A percentile compares a stretch with the other conserved stretches of the same genome.
Evolutionary conservation across 2,113 vertebrate species (phyloP).

Genomic region (Poeciliopsis turrubarensis): DNA sequence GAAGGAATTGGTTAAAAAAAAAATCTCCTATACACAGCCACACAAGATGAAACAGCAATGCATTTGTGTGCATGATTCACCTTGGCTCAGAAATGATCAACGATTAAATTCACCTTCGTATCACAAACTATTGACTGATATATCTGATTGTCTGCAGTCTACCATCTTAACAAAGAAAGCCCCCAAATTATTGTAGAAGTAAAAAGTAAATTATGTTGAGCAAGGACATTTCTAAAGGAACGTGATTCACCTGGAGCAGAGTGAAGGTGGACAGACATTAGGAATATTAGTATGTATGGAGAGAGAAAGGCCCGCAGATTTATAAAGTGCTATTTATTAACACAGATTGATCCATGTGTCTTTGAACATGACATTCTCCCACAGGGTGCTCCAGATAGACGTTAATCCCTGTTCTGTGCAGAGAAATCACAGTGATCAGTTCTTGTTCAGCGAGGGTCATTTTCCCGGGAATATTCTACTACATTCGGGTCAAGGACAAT

Average conservation of each 20-base stretch:
- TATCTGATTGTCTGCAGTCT: conserved; percentile 27
- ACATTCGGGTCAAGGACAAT: conserved; percentile 6
- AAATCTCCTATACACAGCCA: neutral
- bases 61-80: conserved; percentile 27
- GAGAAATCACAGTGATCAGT: conserved; percentile 42
- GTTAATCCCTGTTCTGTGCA: conserved; percentile 58
- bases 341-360: conserved; percentile 68
- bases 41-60: neutral
- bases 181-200: conserved; percentile 32
- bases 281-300: conserved; percentile 68
- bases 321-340: conserved; percentile 74
- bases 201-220: conserved; percentile 14
- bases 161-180: conserved; percentile 53
- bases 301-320: conserved; percentile 64
- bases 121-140: conserved; percentile 46
- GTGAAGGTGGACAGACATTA: conserved; percentile 44
- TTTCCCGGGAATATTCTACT: conserved; percentile 37
- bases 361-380: conserved; percentile 73
- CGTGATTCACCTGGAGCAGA: conserved; percentile 5
- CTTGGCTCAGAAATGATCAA: conserved; percentile 36
- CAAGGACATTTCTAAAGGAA: conserved; percentile 43
- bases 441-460: conserved; percentile 51
- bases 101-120: conserved; percentile 43
- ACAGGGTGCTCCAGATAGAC: conserved; percentile 50
- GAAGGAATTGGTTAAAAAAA: neutral